phyloP scores from a whole-genome alignment of 2,113 vertebrate species.

The Charadrius vociferus region DNA sequence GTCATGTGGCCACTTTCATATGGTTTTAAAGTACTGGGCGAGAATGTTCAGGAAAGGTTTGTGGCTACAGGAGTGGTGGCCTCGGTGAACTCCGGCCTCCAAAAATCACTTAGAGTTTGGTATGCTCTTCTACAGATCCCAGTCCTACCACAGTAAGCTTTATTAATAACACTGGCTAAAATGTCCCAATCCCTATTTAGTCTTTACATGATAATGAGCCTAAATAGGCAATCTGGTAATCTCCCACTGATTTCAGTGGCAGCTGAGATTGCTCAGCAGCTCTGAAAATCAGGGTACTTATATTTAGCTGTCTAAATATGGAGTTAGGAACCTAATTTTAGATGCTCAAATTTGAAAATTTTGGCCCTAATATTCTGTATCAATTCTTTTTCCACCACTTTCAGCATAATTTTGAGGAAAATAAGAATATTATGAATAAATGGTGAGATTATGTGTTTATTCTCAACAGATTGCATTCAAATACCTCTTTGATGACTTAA shows the following conservation, averaged over 20 bases:
- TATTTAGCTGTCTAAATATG: slow-evolving; percentile 36
- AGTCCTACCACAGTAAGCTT: not conserved
- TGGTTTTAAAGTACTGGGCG: fast-evolving
- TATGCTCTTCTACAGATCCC: not conserved
- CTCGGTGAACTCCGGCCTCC: not conserved
- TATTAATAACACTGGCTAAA: not conserved
- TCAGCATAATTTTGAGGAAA: not conserved
- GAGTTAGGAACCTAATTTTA: slow-evolving; percentile 23
- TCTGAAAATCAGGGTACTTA: slow-evolving; percentile 38
- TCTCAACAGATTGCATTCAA: not conserved
- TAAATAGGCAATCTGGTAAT: slow-evolving; percentile 25
- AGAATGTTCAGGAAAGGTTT: not conserved
- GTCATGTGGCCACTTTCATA: not conserved
- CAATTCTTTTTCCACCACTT: not conserved
- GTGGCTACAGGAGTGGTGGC: not conserved
- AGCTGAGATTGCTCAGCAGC: slow-evolving; percentile 52
- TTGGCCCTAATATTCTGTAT: not conserved
- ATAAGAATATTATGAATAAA: not conserved
- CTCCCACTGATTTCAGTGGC: slow-evolving; percentile 29
- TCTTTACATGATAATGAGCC: not conserved
- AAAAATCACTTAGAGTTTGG: not conserved
- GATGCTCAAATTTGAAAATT: not conserved
- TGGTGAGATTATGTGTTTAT: not conserved
- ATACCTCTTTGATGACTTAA: not conserved
- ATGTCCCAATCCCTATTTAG: not conserved